phyloP scores from a whole-genome alignment of 2,113 vertebrate genomes.

The Macrotis lagotis region DNA sequence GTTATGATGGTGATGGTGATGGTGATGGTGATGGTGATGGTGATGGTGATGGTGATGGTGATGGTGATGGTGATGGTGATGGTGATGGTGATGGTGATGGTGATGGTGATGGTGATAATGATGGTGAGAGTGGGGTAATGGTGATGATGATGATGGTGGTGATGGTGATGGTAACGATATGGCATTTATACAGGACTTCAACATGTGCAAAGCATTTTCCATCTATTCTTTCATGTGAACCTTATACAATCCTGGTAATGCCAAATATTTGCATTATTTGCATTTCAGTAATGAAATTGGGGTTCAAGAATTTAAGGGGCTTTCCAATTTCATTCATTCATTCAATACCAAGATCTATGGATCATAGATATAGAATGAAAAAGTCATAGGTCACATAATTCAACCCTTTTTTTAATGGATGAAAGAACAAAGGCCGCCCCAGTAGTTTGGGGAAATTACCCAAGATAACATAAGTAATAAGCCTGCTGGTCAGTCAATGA shows the following conservation, averaged over 20 bases:
- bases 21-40: too few species aligned
- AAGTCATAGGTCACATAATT: not conserved
- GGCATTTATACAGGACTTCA: not conserved
- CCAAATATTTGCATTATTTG: too few species aligned
- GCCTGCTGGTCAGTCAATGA: not conserved
- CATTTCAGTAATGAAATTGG: slow-evolving; percentile 13
- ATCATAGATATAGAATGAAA: not conserved
- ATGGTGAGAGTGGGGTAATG: not conserved
- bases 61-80: too few species aligned
- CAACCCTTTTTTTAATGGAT: not conserved
- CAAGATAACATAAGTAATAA: not conserved
- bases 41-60: too few species aligned
- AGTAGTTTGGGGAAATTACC: not conserved
- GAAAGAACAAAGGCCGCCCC: not conserved
- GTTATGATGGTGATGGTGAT: too few species aligned
- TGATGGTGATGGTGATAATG: too few species aligned
- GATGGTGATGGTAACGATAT: not conserved
- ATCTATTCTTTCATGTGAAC: not conserved
- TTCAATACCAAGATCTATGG: not conserved
- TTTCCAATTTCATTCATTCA: not conserved
- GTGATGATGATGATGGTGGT: not conserved
- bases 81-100: too few species aligned
- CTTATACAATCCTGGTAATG: not conserved
- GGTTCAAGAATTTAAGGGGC: not conserved
- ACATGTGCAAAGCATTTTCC: not conserved